Base-by-base conservation (phyloP, 2,888 invertebrate species). In the Phortica magna region DNA sequence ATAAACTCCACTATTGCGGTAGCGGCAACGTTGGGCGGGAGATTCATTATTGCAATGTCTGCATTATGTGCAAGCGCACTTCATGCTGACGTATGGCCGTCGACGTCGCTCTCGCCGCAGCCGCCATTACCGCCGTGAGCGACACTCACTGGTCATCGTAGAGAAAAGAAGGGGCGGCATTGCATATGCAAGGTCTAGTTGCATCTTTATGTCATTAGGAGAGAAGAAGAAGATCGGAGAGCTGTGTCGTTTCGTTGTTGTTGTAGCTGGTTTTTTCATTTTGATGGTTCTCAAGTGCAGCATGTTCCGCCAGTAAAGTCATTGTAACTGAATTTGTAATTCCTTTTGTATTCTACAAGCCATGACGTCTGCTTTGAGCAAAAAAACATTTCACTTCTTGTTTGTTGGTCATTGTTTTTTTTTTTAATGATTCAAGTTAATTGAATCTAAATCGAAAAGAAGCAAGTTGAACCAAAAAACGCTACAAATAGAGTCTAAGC, bases 1-100 rank as follows among this genome's bases (percentile, higher is more conserved):
- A 88, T 86, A 88, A 86, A 86, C 85, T 81, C 85, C 78, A 79
- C 77, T 31, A 31, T 31, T 80, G 80, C 77, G 84, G 48, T 14
- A 48, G 48, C 48, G 48, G 14, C 9, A 2, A 14, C 9, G 48
- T 48, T 48, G 48, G 9, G 10, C 53, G 41, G 43, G 71, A 19
- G 67, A 67, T 67, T 31, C 67, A 41, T 48, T 67, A 31, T n/a
- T 9, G 67, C 67, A 67, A 31, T 22, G 67, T 31, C n/a, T 59
- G 64, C 22, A 31, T 19, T 39, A 22, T 64, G 19, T 39, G 39
- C 64, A 22, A 17, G 39, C 41, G 67, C 42, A 9, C n/a, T 67
- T 42, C 67, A 39, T 10, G 64, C 22, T 39, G 31, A 64, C 48
- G 48, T 7, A 48, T 12, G 10, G 48, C 48, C 48, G 14, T 48